Evolutionary conservation across 2,797 vertebrate genomes (phyloP).

Genomic region (Hypotaenidia okinawae): DNA sequence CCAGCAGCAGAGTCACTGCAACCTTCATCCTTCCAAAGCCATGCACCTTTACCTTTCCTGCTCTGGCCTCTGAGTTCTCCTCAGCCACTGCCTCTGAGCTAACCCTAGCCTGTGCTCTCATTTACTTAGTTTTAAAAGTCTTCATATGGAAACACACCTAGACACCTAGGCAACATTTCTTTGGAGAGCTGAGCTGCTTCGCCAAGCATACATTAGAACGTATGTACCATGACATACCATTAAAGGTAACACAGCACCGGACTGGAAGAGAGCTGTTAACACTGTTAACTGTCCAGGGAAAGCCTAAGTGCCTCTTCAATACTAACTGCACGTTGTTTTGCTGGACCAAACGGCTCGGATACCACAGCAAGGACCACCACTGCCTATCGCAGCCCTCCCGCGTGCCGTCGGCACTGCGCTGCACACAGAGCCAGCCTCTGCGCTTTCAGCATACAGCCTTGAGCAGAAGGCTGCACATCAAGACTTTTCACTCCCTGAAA

Average conservation of each 20-base stretch:
- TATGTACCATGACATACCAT: fast-evolving
- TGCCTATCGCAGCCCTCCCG: not conserved
- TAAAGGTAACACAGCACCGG: not conserved
- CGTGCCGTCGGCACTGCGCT: fast-evolving
- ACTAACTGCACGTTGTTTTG: not conserved
- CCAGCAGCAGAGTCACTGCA: not conserved
- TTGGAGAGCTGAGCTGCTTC: not conserved
- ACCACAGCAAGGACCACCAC: not conserved
- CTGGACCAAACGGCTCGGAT: not conserved
- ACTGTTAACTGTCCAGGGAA: not conserved
- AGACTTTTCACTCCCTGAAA: not conserved
- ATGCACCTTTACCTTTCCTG: not conserved
- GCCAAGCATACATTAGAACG: not conserved
- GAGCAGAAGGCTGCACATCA: not conserved
- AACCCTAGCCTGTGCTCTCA: not conserved
- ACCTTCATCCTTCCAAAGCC: not conserved
- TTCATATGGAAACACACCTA: not conserved
- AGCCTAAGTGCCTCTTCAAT: not conserved
- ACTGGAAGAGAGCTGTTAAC: not conserved
- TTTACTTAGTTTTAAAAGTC: not conserved
- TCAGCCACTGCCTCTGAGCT: fast-evolving
- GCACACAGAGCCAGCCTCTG: not conserved
- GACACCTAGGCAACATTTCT: not conserved
- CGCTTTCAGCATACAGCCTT: not conserved
- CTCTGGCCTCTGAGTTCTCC: not conserved